phyloP scores from a whole-genome alignment of 2,113 vertebrate species.

The Phycodurus eques region DNA sequence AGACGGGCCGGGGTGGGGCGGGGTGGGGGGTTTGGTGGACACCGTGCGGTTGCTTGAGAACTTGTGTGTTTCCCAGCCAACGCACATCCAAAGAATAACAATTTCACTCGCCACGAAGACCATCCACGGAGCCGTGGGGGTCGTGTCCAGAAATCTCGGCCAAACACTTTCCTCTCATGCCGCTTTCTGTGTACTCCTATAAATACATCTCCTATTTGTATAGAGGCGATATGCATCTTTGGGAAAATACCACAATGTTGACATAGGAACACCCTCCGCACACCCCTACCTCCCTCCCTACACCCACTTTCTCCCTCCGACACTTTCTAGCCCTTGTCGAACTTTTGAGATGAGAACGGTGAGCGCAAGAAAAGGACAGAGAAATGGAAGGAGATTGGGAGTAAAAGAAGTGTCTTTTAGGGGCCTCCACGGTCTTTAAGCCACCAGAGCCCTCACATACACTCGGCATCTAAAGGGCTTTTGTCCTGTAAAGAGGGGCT shows the following conservation, averaged over 20 bases:
- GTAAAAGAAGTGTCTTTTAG: constrained; percentile 69
- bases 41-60: constrained; percentile 74
- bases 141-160: constrained; percentile 57
- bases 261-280: constrained; percentile 67
- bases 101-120: constrained; percentile 72
- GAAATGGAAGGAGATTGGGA: constrained; percentile 56
- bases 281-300: constrained; percentile 48
- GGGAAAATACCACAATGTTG: constrained; percentile 80
- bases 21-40: background rate
- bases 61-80: constrained; percentile 75
- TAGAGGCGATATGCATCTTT: constrained; percentile 78
- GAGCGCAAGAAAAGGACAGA: constrained; percentile 37
- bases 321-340: constrained; percentile 61
- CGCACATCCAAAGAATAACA: constrained; percentile 74
- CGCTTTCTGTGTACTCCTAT: constrained; percentile 70
- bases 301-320: constrained; percentile 32
- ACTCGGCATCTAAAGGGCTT: constrained; percentile 70
- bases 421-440: constrained; percentile 76
- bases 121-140: constrained; percentile 65
- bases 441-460: constrained; percentile 74
- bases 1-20: background rate
- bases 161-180: constrained; percentile 67
- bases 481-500: constrained; percentile 73
- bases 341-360: constrained; percentile 62
- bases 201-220: constrained; percentile 78